phyloP scores from a whole-genome alignment of 2,797 vertebrate genomes.

The Urocyon cinereoargenteus region DNA sequence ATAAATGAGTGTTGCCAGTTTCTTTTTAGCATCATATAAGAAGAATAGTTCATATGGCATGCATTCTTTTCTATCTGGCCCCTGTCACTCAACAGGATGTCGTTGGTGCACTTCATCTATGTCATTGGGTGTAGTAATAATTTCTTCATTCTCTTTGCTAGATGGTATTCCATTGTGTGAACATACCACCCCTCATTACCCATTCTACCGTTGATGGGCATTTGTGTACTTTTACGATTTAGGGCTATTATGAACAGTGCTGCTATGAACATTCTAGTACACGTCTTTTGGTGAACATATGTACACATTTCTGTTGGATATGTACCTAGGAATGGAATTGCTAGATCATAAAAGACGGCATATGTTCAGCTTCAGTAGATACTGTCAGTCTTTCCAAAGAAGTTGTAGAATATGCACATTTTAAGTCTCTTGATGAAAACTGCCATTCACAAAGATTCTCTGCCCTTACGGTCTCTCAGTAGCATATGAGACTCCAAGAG shows the following conservation, averaged over 20 bases:
- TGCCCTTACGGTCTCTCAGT: background rate
- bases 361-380: slow-evolving; percentile 52
- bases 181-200: background rate
- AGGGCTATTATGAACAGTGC: background rate
- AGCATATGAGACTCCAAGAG: background rate
- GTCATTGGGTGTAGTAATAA: background rate
- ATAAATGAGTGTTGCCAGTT: background rate
- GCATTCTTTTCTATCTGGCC: background rate
- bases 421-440: slow-evolving; percentile 38
- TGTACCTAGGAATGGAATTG: slow-evolving; percentile 14
- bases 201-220: background rate
- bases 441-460: slow-evolving; percentile 13
- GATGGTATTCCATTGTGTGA: background rate
- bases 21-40: background rate
- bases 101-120: background rate
- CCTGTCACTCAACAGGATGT: background rate
- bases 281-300: slow-evolving; percentile 44
- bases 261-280: slow-evolving; percentile 36
- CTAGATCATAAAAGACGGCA: background rate
- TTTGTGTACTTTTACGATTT: slow-evolving; percentile 24
- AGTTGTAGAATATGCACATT: slow-evolving; percentile 14
- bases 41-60: background rate
- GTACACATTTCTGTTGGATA: slow-evolving; percentile 42
- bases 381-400: slow-evolving; percentile 16
- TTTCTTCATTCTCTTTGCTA: slow-evolving; percentile 25